Evolutionary conservation across 2,888 invertebrate species (phyloP), one percentile per base, ranked within the genome.

Genomic region (Lagria hirta): DNA sequence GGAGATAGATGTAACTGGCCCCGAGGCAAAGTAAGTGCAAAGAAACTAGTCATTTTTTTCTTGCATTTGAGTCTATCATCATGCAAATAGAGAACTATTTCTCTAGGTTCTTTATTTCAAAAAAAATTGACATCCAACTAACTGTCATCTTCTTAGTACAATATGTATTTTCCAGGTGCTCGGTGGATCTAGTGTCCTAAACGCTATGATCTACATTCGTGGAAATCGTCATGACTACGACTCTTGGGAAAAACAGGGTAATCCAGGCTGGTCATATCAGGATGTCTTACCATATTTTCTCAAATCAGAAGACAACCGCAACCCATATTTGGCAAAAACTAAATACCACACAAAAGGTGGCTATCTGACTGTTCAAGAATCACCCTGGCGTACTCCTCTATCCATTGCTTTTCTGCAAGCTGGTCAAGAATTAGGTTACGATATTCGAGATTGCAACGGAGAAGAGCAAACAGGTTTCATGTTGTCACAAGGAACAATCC

Each of bases 1-100:
- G 88, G 87, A 1, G 88, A 88, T 67, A 77, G 89, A 48, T 92
- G 91, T 70, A 89, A 89, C 71, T 92, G 91, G 92, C 91, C 92
- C 2, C 77, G 96, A 50, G 96, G 96, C 34, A 93, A 91, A 69
- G 92, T 69, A 62, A 45, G 52, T 12, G 14, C n/a, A n/a, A n/a
- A n/a, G n/a, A n/a, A 29, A 3, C 14, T 16, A 15, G 14, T 18
- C 10, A n/a, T n/a, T n/a, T n/a, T n/a, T n/a, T n/a, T n/a, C n/a
- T n/a, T n/a, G n/a, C n/a, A n/a, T n/a, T n/a, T n/a, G n/a, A n/a
- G n/a, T n/a, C n/a, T n/a, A n/a, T n/a, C n/a, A n/a, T n/a, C n/a
- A n/a, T n/a, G n/a, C n/a, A n/a, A n/a, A n/a, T n/a, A n/a, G n/a
- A n/a, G n/a, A n/a, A n/a, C n/a, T 6, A 18, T 5, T 18, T 18